These are phyloP conservation scores for Zosterops pallidus DNA, from an alignment of 2,113 vertebrate species.

Conservation along the genomic window DNA sequence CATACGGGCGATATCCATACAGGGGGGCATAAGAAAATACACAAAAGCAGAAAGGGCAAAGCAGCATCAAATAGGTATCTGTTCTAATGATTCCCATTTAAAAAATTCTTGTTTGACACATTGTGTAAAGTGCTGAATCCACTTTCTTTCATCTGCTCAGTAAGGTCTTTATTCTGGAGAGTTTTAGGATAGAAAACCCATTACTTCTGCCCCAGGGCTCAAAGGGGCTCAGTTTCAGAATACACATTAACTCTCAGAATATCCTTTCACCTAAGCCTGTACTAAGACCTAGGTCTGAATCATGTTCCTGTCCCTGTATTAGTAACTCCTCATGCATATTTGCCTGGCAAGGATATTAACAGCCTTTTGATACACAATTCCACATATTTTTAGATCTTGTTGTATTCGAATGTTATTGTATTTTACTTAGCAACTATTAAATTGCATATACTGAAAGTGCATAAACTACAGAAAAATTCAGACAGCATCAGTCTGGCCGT, in stretches of 20 bases:
- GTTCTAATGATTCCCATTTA: background rate
- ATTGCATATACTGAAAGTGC: background rate
- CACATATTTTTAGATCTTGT: background rate
- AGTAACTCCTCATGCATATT: background rate
- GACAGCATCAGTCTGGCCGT: background rate
- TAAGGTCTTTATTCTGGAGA: background rate
- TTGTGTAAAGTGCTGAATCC: background rate
- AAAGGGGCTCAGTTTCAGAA: background rate
- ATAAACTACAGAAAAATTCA: background rate
- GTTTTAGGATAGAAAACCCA: background rate
- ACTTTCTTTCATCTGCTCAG: background rate
- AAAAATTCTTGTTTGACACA: background rate
- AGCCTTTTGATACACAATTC: background rate
- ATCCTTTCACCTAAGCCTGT: background rate
- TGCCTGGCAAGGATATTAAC: background rate
- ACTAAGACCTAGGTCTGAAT: background rate
- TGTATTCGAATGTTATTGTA: background rate
- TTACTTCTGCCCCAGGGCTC: background rate
- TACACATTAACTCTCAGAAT: background rate
- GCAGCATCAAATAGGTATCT: background rate
- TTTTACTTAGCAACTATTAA: background rate
- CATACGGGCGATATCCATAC: accelerated
- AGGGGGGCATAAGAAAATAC: background rate
- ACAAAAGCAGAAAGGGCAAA: background rate
- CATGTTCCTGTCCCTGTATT: background rate